Evolutionary conservation across 2,888 invertebrate species (phyloP).

Genomic region (Suillia variegata): DNA sequence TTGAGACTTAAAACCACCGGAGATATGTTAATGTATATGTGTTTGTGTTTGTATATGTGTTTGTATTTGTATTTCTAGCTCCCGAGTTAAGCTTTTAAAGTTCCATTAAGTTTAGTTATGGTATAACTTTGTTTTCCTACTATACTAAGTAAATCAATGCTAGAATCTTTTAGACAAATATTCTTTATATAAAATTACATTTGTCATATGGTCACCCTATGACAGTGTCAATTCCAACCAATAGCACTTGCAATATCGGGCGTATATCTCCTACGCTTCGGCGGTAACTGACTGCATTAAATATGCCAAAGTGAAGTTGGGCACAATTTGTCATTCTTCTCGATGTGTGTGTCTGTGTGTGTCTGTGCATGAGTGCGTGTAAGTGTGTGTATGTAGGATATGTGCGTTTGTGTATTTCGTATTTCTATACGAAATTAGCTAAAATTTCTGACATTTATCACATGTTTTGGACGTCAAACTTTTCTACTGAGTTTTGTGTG

Average conservation of each 20-base stretch:
- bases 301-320: slow-evolving; percentile 54
- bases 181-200: no score
- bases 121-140: no score
- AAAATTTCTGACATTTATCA: neutral
- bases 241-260: neutral
- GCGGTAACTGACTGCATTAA: slow-evolving; percentile 54
- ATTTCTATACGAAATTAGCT: neutral
- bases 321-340: neutral
- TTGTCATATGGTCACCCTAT: neutral
- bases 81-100: no score
- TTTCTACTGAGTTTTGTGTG: neutral
- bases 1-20: neutral
- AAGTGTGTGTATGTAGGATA: neutral
- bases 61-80: no score
- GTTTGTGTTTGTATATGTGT: neutral
- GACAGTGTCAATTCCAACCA: neutral
- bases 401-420: neutral
- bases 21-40: neutral
- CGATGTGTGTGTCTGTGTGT: neutral
- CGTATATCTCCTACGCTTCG: neutral
- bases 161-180: neutral
- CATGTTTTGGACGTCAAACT: neutral
- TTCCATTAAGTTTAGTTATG: no score
- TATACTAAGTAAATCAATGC: neutral
- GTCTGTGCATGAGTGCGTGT: neutral